These are phyloP conservation scores for Dasyprocta punctata DNA, from an alignment of 2,113 vertebrate species.

Conservation along the genomic window DNA sequence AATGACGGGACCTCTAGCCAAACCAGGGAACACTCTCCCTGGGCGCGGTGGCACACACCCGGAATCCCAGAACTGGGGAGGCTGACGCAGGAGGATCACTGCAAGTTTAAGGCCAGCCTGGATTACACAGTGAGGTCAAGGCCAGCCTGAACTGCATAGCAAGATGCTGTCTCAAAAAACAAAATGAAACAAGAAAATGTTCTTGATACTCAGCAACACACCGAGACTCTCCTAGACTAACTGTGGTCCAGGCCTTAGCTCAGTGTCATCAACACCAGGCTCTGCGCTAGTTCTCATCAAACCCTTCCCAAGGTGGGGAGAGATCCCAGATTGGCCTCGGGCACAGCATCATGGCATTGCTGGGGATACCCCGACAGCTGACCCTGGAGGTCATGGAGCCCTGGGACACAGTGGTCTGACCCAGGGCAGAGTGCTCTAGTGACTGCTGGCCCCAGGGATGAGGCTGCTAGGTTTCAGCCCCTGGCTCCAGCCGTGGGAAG, in stretches of 20 bases:
- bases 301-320: no score
- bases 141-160: not conserved
- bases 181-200: not conserved
- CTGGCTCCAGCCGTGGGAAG: not conserved
- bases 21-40: not conserved
- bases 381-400: rapidly evolving
- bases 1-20: not conserved
- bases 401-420: rapidly evolving
- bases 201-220: not conserved
- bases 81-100: not conserved
- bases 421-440: not conserved
- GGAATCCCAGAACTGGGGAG: not conserved
- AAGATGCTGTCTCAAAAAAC: not conserved
- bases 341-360: rapidly evolving
- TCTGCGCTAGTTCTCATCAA: not conserved
- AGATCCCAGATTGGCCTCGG: no score
- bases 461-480: not conserved
- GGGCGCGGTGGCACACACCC: not conserved
- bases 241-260: not conserved
- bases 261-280: no score
- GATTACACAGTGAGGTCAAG: no score
- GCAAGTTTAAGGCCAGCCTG: no score
- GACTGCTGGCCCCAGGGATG: not conserved
- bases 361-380: rapidly evolving
- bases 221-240: not conserved